Base-by-base conservation (phyloP, 1,140 invertebrate genomes). In the Microvelia longipes region DNA sequence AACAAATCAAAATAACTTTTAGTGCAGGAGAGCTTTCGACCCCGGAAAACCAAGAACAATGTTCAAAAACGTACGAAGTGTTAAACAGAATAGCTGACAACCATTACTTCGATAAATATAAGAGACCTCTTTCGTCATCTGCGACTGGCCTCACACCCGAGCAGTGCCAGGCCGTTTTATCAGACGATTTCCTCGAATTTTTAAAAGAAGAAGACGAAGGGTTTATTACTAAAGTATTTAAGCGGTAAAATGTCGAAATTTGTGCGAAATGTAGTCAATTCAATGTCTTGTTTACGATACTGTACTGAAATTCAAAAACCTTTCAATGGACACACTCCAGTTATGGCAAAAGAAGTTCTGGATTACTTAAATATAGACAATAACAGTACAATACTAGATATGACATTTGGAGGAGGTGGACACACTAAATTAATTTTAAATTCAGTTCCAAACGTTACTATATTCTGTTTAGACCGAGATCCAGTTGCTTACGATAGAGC, bases 381-480 rank as follows among this genome's bases (percentile, higher is more conserved):
- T 61, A 80, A 84, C 70, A 83, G 89, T 73, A 77, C 81, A 24
- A 85, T 88, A 70, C 82, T 95, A 65, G 93, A 95, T 76, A 93
- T 94, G 91, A 98, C 95, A 28, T 97, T 96, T 84, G 94, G 95
- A 62, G 88, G 88, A 69, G 95, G 95, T 28, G 94, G 94, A n/a
- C 94, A 97, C 79, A 84, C 89, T 73, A 79, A 80, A 74, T 75
- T 77, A 79, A 81, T 92, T 71, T 78, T 92, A 69, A 77, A 86
- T 75, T 71, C 77, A 29, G 75, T 80, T 50, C 80, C 82, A 11
- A 76, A 82, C 75, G 77, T 86, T 11, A 85, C 80, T 74, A 79
- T 97, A 19, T 85, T 90, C 75, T 91, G 89, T n/a, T 80, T 96
- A 72, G 95, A 98, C 79, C 83, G 94, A 78, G 95, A 98, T 82